These are phyloP conservation scores for Neodontobutis hainanensis DNA, from an alignment of 2,113 vertebrate genomes.

Conservation along the genomic window DNA sequence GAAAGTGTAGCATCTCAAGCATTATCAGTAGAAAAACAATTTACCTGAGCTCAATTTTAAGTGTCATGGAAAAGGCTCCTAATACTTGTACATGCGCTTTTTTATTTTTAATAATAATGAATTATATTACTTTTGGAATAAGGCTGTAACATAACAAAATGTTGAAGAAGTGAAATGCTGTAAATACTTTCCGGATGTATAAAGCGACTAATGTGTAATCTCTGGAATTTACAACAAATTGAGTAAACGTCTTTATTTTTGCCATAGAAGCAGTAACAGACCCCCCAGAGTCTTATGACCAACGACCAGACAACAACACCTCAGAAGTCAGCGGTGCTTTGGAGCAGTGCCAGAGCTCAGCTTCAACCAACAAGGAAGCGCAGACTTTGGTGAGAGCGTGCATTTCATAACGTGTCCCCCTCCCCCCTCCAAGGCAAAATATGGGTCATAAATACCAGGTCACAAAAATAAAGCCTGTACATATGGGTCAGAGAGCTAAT, in stretches of 20 bases:
- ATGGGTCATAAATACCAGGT: slow-evolving; percentile 56
- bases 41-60: too few species aligned
- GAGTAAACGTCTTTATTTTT: neutral
- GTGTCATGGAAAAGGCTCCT: too few species aligned
- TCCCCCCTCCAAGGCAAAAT: neutral
- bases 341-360: slow-evolving; percentile 25
- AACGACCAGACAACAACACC: slow-evolving; percentile 23
- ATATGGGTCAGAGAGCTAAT: slow-evolving; percentile 47
- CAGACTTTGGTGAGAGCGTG: slow-evolving; percentile 62
- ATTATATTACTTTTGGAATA: too few species aligned
- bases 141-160: too few species aligned
- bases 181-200: too few species aligned
- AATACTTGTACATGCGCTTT: too few species aligned
- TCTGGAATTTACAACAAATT: neutral
- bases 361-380: slow-evolving; percentile 33
- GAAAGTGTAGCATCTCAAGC: too few species aligned
- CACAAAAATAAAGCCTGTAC: slow-evolving; percentile 34
- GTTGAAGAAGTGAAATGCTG: too few species aligned
- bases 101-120: too few species aligned
- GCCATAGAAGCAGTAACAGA: slow-evolving; percentile 22
- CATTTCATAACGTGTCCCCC: too few species aligned
- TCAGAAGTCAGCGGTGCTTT: slow-evolving; percentile 22
- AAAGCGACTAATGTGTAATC: too few species aligned
- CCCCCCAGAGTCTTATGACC: slow-evolving; percentile 22
- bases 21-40: too few species aligned